Base-by-base conservation (phyloP, 2,113 vertebrate species). In the Stomatorhinus ivindoensis region DNA sequence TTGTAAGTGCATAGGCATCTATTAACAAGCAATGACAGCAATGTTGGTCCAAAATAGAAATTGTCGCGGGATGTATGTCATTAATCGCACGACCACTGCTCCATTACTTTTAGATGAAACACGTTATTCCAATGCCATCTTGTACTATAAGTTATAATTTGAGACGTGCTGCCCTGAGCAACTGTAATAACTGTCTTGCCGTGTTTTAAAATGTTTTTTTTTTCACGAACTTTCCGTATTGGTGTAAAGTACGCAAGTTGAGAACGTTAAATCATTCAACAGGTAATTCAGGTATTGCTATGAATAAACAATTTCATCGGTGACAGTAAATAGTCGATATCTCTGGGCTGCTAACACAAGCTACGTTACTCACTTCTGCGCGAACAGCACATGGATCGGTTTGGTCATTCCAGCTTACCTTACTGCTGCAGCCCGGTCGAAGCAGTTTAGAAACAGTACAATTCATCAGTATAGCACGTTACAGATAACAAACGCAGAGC, bases 391-490 rank as follows among this genome's bases (percentile, higher is more conserved):
- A 6, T 31, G 27, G 69, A 35, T 35, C 69, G 11, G 65, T 35
- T 73, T 73, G 9, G 9, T 27, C 10, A 73, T 27, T 73, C n/a
- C 65, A 73, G 65, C 27, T 27, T 73, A 35, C 65, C 65, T 73
- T 73, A 35, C 27, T 11, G 13, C 27, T 39, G 13, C 69, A 76
- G 35, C 69, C 69, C 13, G 69, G 21, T 39, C 69, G 31, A 35
- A 39, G 69, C 73, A 7, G 35, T 7, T 19, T 19, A 39, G 31
- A 80, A 80, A 17, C 73, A 42, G 73, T 17, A 42, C 73, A 35
- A 80, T 27, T 92, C 82, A 89, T n/a, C 89, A 88, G 42, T 5
- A 55, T 47, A 89, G 89, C 55, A 76, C 19, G 15, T 24, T 17
- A 82, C 76, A 44, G 19, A 82, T 17, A 39, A 3, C 17, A 42